A percentile compares a stretch with the other conserved stretches of the same genome.
Conservation (phyloP, 2,113 vertebrate genomes). For the Ploceus nigricollis region DNA sequence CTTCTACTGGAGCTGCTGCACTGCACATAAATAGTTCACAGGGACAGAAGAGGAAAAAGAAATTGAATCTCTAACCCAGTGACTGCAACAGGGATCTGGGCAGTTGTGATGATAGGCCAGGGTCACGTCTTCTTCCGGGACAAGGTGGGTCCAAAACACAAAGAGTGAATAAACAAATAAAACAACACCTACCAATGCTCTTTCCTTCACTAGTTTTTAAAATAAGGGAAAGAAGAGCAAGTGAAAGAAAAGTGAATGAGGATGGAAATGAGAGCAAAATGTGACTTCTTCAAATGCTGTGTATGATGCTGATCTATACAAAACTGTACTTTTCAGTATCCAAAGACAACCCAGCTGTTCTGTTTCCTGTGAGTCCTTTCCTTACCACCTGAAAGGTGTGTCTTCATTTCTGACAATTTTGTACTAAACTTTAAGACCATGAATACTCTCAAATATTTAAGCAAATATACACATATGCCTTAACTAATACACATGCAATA, state of each 20-base stretch:
- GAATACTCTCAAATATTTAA: background rate
- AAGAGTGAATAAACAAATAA: background rate
- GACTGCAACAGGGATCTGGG: background rate
- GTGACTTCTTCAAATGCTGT: background rate
- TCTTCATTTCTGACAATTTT: background rate
- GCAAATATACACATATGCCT: background rate
- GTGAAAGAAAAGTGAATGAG: background rate
- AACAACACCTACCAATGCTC: accelerated
- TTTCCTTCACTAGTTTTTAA: background rate
- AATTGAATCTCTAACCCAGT: background rate
- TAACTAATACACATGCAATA: background rate
- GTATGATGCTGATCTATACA: background rate
- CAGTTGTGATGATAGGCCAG: background rate
- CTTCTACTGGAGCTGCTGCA: background rate
- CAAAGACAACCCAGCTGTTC: background rate
- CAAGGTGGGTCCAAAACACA: background rate
- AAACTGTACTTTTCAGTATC: background rate
- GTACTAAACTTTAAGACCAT: background rate
- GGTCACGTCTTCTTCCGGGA: background rate
- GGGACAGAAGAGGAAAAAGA: background rate
- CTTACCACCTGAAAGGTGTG: background rate
- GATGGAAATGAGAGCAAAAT: background rate
- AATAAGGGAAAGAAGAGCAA: background rate
- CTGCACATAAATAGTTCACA: background rate
- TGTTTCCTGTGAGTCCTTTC: background rate